Percentiles rank a stretch among this genome's conserved stretches.
Evolutionary conservation across 2,888 invertebrate species (phyloP).

Genomic region (Mimachlamys varia): DNA sequence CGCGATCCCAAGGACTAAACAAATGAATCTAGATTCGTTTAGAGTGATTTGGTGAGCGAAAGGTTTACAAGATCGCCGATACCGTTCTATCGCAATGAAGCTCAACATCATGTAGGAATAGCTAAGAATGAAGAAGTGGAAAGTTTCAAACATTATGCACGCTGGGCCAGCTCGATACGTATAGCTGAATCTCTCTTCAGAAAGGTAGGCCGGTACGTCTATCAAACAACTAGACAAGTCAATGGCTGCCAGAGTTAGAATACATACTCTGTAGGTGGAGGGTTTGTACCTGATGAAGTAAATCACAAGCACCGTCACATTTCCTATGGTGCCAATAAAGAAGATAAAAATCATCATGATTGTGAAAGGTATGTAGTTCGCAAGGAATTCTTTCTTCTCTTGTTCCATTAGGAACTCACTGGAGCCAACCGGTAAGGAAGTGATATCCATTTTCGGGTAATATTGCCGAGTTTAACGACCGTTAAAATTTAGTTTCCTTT

Average conservation of each 20-base stretch:
- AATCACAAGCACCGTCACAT: neutral
- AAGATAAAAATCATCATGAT: conserved; percentile 1
- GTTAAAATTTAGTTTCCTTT: neutral
- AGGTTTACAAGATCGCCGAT: neutral
- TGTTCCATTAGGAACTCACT: conserved; percentile 36
- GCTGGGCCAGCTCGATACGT: neutral
- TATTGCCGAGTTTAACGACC: neutral
- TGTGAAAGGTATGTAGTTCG: conserved; percentile 10
- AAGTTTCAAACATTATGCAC: conserved; percentile 1
- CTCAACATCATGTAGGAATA: conserved; percentile 9
- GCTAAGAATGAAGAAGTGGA: conserved; percentile 4
- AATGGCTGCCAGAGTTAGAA: neutral
- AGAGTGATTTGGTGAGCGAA: neutral
- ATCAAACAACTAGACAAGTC: neutral
- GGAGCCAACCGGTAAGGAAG: neutral
- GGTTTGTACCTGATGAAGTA: conserved; percentile 15
- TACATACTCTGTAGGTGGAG: neutral
- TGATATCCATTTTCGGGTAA: neutral
- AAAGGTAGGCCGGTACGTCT: neutral
- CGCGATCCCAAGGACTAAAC: neutral
- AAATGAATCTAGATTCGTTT: neutral
- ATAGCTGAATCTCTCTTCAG: neutral
- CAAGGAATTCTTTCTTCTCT: conserved; percentile 22
- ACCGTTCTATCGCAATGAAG: neutral
- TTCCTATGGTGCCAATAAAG: neutral